phyloP scores from a whole-genome alignment of 2,888 invertebrate species.

The Corbicula japonica region DNA sequence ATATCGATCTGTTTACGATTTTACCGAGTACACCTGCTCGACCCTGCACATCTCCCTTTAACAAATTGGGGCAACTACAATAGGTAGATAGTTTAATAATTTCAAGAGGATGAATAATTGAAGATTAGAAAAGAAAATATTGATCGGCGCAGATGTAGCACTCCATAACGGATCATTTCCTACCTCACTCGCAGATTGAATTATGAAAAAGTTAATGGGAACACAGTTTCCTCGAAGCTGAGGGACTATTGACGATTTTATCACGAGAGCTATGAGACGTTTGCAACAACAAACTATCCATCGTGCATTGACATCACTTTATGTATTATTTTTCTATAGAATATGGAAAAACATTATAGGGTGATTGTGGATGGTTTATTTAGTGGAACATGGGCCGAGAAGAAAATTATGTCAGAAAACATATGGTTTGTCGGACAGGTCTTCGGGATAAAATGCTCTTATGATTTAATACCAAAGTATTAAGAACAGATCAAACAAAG shows the following conservation, averaged over 20 bases:
- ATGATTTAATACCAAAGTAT: no score
- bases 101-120: no score
- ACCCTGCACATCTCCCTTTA: no score
- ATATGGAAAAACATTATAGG: constrained; percentile 20
- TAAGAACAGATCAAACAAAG: no score
- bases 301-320: not conserved
- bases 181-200: constrained; percentile 44
- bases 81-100: no score
- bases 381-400: not conserved
- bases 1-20: no score
- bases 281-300: no score
- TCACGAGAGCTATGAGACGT: not conserved
- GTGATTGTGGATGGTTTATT: constrained; percentile 4
- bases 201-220: constrained; percentile 53
- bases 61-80: no score
- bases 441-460: no score
- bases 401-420: not conserved
- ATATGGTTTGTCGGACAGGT: no score
- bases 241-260: constrained; percentile 17
- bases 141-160: constrained; percentile 1
- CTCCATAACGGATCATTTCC: constrained; percentile 22
- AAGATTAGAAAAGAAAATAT: no score
- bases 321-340: not conserved
- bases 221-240: constrained; percentile 8
- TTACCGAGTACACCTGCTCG: no score